Base-by-base conservation (phyloP, 1,140 invertebrate species). In the Batillaria attramentaria region DNA sequence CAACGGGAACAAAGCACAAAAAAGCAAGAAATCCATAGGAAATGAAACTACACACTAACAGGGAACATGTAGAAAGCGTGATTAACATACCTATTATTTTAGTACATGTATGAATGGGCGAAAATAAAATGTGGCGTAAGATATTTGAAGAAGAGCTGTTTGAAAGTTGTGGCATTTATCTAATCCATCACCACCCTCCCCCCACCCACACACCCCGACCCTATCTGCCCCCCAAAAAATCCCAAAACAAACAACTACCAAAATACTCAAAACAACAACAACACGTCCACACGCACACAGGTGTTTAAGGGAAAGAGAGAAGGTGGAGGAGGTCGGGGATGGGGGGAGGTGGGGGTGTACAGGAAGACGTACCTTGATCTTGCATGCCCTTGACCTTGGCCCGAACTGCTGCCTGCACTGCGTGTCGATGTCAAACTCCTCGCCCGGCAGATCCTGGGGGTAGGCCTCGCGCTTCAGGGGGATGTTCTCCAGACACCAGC, bases 351-450 rank as follows among this genome's bases (percentile, higher is more conserved):
- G n/a, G n/a, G n/a, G n/a, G n/a, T n/a, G n/a, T n/a, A n/a, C n/a
- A n/a, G n/a, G n/a, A n/a, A n/a, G n/a, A n/a, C n/a, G n/a, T 72
- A 87, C 87, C 80, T 78, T 72, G 18, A 82, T 77, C 76, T 86
- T 89, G 85, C 96, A 97, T 50, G 93, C 92, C 39, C 89, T 91
- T 24, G 96, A 94, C 4, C 93, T 93, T 20, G 93, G 92, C 16
- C 95, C 95, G 89, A 96, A 96, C 86, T 96, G 95, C 78, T 97
- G 92, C 54, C 94, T 93, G 90, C 96, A 97, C 91, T 97, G 96
- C 68, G 95, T 94, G 72, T 95, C 93, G 1, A 95, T 95, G 88
- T 96, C 94, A 90, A 96, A 96, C 89, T 94, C 94, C 50, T 95
- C 94, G 1, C 96, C 95, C 2, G 95, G 94, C 62, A 95, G 95